Evolutionary conservation across 2,888 invertebrate genomes (phyloP).

Genomic region (Chaetogeoica ovagalla): DNA sequence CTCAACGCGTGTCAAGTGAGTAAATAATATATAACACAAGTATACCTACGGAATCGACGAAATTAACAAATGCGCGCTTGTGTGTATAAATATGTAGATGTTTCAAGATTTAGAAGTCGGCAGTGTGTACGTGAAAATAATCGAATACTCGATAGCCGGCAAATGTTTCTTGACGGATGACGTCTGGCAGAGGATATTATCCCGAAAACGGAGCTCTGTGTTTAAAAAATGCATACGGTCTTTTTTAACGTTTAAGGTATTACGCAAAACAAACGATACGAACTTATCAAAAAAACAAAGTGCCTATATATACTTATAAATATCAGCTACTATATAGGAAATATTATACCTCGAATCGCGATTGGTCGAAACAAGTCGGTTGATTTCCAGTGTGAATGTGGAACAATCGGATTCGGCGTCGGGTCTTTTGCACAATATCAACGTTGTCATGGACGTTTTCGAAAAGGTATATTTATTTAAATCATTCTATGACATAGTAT

Average conservation of each 20-base stretch:
- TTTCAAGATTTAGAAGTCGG: conserved; percentile 43
- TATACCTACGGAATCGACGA: neutral
- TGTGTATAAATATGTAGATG: neutral
- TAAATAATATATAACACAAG: neutral
- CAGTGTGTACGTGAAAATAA: conserved; percentile 27
- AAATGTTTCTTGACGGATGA: conserved; percentile 29
- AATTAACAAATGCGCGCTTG: neutral
- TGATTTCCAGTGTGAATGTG: conserved; percentile 2
- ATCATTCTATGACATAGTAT: neutral
- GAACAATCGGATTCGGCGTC: conserved; percentile 2
- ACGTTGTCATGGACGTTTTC: neutral
- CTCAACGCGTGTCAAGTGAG: conserved; percentile 36
- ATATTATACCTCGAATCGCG: conserved; percentile 19
- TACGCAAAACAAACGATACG: neutral
- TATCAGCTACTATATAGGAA: neutral
- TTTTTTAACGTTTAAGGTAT: conserved; percentile 20
- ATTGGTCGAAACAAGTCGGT: neutral
- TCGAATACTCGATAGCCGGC: conserved; percentile 39
- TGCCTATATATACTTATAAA: neutral
- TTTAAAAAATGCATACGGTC: neutral
- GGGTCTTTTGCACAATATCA: conserved; percentile 20
- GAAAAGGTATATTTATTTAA: conserved; percentile 23
- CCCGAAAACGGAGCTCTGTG: neutral
- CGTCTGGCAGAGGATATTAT: conserved; percentile 29
- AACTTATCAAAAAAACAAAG: neutral